These are phyloP conservation scores for Rhizomys pruinosus DNA, from an alignment of 2,113 vertebrate species.

Conservation along the genomic window DNA sequence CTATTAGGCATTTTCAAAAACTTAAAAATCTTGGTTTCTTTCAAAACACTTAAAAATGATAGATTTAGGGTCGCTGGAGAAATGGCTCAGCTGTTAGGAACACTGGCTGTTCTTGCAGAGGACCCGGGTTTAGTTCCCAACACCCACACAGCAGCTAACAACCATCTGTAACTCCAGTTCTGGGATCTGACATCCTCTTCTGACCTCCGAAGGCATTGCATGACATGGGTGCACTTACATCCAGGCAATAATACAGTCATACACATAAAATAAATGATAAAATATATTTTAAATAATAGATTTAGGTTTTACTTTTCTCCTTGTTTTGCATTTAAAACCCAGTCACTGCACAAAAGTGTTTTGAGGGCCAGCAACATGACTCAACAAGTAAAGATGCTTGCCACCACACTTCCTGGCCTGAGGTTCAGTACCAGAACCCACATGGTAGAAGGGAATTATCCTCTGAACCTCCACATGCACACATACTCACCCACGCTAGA, in stretches of 20 bases:
- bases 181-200: no score
- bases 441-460: neutral
- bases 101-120: no score
- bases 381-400: neutral
- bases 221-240: no score
- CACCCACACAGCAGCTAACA: no score
- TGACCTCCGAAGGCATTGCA: no score
- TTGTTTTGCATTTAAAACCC: neutral
- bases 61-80: neutral
- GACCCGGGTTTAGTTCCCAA: no score
- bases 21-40: constrained; percentile 50
- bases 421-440: neutral
- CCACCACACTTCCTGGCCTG: neutral
- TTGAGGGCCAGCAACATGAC: neutral
- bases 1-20: constrained; percentile 31
- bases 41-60: constrained; percentile 27
- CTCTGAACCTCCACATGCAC: no score
- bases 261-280: neutral
- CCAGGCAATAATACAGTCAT: no score
- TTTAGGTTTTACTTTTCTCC: neutral
- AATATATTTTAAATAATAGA: neutral
- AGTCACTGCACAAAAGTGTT: neutral
- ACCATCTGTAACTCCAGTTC: no score
- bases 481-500: neutral
- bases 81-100: no score